Evolutionary conservation across 1,140 invertebrate genomes (phyloP).

Genomic region (Eumaeus atala): DNA sequence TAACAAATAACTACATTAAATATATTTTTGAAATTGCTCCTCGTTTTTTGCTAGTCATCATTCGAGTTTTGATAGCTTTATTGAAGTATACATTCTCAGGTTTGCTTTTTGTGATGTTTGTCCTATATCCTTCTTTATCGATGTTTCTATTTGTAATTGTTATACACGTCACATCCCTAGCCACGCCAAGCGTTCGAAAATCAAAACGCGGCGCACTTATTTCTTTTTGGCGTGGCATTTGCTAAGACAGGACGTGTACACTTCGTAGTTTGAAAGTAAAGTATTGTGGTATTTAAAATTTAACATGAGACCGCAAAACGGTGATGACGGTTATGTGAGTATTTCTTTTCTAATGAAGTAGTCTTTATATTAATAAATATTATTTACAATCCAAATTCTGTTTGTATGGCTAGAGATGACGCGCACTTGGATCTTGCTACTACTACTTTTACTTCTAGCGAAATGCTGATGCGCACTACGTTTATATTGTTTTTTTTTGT

Average conservation of each 20-base stretch:
- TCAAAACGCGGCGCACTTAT: constrained; percentile 13
- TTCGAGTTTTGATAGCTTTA: no score
- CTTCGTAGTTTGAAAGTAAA: not conserved
- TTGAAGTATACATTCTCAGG: no score
- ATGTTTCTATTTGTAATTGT: no score
- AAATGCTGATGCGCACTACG: not conserved
- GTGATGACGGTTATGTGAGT: constrained; percentile 66
- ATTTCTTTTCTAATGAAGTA: no score
- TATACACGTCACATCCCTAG: constrained; percentile 6
- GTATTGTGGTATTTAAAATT: not conserved
- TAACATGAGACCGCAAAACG: constrained; percentile 63
- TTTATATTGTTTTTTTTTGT: not conserved
- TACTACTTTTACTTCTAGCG: not conserved
- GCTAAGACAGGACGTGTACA: constrained; percentile 32
- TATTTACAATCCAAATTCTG: no score
- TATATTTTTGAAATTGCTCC: no score
- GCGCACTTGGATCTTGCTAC: not conserved
- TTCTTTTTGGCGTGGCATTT: constrained; percentile 65
- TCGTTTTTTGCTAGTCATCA: no score
- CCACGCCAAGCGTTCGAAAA: not conserved
- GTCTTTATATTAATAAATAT: no score
- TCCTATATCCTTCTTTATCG: no score
- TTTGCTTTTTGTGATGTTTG: no score
- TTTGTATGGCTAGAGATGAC: no score
- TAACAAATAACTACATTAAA: no score